Conservation (phyloP, 2,113 vertebrate genomes). For the Ornithorhynchus anatinus region DNA sequence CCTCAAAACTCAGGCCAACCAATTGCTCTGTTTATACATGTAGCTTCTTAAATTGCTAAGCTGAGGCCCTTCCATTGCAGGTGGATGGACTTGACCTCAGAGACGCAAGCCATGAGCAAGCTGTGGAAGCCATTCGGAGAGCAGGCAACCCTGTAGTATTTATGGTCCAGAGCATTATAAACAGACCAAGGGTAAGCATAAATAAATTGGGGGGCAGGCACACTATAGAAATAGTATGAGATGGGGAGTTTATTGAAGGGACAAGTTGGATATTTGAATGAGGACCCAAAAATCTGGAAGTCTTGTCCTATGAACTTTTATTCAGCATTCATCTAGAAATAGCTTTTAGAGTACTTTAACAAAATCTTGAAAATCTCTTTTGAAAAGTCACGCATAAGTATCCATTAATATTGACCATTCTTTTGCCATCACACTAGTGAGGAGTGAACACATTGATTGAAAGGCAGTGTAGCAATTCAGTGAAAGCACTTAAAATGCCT, state of each 20-base stretch:
- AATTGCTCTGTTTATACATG: conserved; percentile 42
- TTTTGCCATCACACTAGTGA: not conserved
- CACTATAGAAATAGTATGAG: conserved; percentile 22
- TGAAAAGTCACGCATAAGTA: conserved; percentile 58
- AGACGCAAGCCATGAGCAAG: conserved; percentile 97
- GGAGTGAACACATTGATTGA: not conserved
- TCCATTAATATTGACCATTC: conserved; percentile 40
- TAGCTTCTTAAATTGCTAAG: conserved; percentile 70
- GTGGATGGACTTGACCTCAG: conserved; percentile 94
- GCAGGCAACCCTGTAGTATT: conserved; percentile 95
- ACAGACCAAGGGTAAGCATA: conserved; percentile 87
- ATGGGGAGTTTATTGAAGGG: conserved; percentile 25
- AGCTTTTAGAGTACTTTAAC: conserved; percentile 13
- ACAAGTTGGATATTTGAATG: conserved; percentile 27
- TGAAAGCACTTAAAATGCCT: conserved; percentile 25
- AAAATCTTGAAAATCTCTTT: conserved; percentile 43
- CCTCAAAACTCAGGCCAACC: conserved; percentile 26
- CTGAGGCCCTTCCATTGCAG: conserved; percentile 81
- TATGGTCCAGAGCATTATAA: conserved; percentile 94
- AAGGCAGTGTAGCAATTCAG: not conserved
- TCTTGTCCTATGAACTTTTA: not conserved
- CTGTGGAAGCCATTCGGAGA: conserved; percentile 96
- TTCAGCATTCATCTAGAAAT: conserved; percentile 50
- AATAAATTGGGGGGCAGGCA: conserved; percentile 48
- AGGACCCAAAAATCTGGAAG: conserved; percentile 4